Base-by-base conservation (phyloP, 2,797 vertebrate species). In the Dryobates pubescens region DNA sequence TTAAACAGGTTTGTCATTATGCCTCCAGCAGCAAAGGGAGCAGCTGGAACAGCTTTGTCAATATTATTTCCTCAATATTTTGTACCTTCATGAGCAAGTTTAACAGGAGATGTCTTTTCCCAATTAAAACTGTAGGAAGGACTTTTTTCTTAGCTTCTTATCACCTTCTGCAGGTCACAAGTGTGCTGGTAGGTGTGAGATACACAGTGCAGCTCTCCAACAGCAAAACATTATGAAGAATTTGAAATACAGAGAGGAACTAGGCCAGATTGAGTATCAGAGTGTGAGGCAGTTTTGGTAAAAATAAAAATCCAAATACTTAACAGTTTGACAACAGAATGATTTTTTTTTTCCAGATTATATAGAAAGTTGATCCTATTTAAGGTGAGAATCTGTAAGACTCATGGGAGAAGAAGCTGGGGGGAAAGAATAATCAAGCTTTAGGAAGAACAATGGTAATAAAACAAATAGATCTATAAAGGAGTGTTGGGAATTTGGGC, bases 391-490 rank as follows among this genome's bases (percentile, higher is more conserved):
- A 70, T 36, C 27, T 6, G 16, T 53, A 73, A 49, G 57, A 68
- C 16, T 56, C 26, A 0, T n/a, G 27, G 20, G 47, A 83, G 57
- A 34, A 57, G 36, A 82, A 47, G 9, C n/a, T 18, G 13, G 18
- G 30, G n/a, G 45, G 47, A 45, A 27, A 47, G 49, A 76, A 27
- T 29, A 16, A 26, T 6, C 47, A 67, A 65, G 27, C 38, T 88
- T 63, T 30, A 49, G 29, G 49, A 71, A 92, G 43, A 71, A 86
- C 73, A 79, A 61, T 29, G 47, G n/a, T 23, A 57, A 74, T 73
- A 64, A 89, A 80, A 72, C 64, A 87, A 74, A 63, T 20, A 72
- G 67, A 89, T 89, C 70, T 17, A 59, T 90, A 90, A 74, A 84
- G 53, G 43, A 85, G 71, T 18, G 29, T 11, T 92, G 91, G 89